phyloP scores from a whole-genome alignment of 2,113 vertebrate species.

The Epinephelus fuscoguttatus region DNA sequence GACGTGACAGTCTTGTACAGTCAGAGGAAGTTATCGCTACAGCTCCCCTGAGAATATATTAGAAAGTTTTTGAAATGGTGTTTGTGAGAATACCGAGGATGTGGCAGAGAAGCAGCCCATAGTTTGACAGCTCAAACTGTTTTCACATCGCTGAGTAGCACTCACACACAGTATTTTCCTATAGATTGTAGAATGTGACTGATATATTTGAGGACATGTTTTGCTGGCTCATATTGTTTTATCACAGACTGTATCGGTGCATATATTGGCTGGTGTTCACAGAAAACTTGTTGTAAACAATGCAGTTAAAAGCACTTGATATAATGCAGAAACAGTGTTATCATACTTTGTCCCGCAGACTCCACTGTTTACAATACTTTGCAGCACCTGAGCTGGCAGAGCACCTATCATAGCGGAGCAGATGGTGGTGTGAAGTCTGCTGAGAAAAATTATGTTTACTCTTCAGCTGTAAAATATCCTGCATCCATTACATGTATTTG shows the following conservation, averaged over 20 bases:
- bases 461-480: constrained; percentile 43
- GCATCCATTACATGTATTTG: constrained; percentile 23
- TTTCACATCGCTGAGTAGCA: not conserved
- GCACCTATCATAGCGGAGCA: constrained; percentile 53
- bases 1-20: not conserved
- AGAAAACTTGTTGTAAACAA: not conserved
- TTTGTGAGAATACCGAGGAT: constrained; percentile 4
- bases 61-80: not conserved
- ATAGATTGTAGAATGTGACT: not conserved
- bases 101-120: not conserved
- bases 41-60: not conserved
- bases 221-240: not conserved
- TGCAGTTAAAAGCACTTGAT: constrained; percentile 28
- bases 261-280: not conserved
- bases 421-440: constrained; percentile 55
- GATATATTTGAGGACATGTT: no score
- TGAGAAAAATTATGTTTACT: constrained; percentile 38
- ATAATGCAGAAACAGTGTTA: constrained; percentile 32
- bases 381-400: constrained; percentile 60
- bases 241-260: not conserved
- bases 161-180: constrained; percentile 1
- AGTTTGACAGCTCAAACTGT: not conserved
- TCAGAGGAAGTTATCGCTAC: not conserved
- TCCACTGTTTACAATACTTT: constrained; percentile 52
- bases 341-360: constrained; percentile 44